A percentile compares a stretch with the other conserved stretches of the same genome.
phyloP scores from a whole-genome alignment of 2,113 vertebrate genomes.

The Lota lota region DNA sequence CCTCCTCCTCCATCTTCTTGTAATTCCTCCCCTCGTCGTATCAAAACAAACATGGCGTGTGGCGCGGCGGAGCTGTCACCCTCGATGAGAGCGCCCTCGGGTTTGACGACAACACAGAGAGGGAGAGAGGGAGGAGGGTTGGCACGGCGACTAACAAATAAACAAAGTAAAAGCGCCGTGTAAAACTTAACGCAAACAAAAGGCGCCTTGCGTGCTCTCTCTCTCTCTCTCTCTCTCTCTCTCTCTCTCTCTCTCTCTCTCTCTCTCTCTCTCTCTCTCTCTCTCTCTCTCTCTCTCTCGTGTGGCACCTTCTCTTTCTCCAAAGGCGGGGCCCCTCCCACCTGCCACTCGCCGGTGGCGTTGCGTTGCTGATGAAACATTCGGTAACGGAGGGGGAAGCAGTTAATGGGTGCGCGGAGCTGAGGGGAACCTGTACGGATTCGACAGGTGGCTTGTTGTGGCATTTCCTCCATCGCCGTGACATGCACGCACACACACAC shows the following conservation, averaged over 20 bases:
- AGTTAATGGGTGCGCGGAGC: constrained; percentile 55
- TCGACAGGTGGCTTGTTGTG: constrained; percentile 53
- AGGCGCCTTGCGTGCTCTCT: constrained; percentile 37
- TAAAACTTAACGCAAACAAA: constrained; percentile 79
- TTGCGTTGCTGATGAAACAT: constrained; percentile 77
- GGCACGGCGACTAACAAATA: constrained; percentile 64
- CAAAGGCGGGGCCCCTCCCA: constrained; percentile 69
- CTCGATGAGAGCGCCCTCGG: constrained; percentile 49
- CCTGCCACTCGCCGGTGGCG: constrained; percentile 65
- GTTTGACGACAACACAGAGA: no score
- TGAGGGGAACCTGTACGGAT: constrained; percentile 33
- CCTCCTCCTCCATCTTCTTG: constrained; percentile 38
- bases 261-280: constrained; percentile 22
- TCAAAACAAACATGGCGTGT: constrained; percentile 42
- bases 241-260: constrained; percentile 19
- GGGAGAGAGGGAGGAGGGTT: constrained; percentile 63
- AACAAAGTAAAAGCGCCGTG: constrained; percentile 68
- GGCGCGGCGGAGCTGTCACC: constrained; percentile 68
- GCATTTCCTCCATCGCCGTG: constrained; percentile 29
- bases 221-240: no score
- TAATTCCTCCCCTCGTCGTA: constrained; percentile 43
- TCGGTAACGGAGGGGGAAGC: constrained; percentile 66
- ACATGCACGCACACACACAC: no score
- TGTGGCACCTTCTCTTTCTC: constrained; percentile 25
- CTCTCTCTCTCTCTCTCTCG: constrained; percentile 18